Evolutionary conservation across 23 tunicate species (phyloP).

Genomic region (Trididemnum nubilum): DNA sequence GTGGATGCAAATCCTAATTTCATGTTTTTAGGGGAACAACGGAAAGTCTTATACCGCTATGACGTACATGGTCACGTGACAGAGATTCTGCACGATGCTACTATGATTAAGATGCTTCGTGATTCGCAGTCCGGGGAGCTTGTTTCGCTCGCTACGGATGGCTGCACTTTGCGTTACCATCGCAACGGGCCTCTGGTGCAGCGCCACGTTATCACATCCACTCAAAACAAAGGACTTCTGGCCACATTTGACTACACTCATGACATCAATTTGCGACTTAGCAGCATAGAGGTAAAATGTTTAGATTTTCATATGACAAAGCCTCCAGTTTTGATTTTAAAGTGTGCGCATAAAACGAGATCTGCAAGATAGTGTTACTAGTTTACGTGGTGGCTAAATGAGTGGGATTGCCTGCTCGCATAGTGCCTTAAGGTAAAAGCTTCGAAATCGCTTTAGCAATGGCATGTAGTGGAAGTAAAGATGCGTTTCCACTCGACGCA

Average conservation of each 20-base stretch:
- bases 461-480: too few relatives aligned
- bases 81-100: conserved; percentile 70
- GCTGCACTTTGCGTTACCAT: conserved; percentile 64
- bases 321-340: too few relatives aligned
- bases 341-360: too few relatives aligned
- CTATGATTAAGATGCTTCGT: conserved; percentile 53
- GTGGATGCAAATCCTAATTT: too few relatives aligned
- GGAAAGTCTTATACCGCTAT: conserved; percentile 77
- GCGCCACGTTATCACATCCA: conserved; percentile 68
- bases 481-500: too few relatives aligned
- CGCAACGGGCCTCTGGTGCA: conserved; percentile 91
- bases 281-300: conserved; percentile 48
- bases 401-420: too few relatives aligned
- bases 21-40: conserved; percentile 72
- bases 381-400: too few relatives aligned
- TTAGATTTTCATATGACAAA: too few relatives aligned
- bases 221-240: conserved; percentile 40
- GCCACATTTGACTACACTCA: conserved; percentile 66
- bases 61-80: conserved; percentile 92
- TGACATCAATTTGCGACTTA: conserved; percentile 69
- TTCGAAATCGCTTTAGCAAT: too few relatives aligned
- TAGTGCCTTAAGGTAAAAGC: too few relatives aligned
- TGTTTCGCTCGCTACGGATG: conserved; percentile 57
- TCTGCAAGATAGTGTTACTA: too few relatives aligned
- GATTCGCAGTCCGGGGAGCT: conserved; percentile 88